Percentiles rank a stretch among this genome's conserved stretches.
Evolutionary conservation across 2,888 invertebrate species (phyloP).

Genomic region (Polyploca ridens): DNA sequence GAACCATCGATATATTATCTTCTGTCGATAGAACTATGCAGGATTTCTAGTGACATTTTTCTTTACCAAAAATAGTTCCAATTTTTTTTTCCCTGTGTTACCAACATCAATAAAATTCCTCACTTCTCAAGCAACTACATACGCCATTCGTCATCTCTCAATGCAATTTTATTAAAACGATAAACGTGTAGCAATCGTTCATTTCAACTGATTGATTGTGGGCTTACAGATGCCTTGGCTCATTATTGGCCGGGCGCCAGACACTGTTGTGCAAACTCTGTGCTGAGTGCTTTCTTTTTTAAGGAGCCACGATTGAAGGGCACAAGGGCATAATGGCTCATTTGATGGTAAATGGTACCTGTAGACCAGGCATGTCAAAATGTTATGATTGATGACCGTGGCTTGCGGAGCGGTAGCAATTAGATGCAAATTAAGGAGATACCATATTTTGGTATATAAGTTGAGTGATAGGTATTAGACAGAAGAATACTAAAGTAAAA

Average conservation of each 20-base stretch:
- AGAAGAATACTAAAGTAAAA: too few species aligned
- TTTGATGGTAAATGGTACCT: not conserved
- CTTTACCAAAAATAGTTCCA: not conserved
- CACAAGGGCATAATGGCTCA: slow-evolving; percentile 1
- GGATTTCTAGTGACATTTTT: not conserved
- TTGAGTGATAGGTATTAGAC: too few species aligned
- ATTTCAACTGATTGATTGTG: slow-evolving; percentile 30
- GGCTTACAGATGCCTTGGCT: slow-evolving; percentile 10
- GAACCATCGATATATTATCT: too few species aligned
- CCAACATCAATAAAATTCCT: not conserved
- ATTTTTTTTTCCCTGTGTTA: not conserved
- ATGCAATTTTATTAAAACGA: slow-evolving; percentile 31
- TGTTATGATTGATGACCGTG: not conserved
- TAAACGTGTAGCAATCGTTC: slow-evolving; percentile 22
- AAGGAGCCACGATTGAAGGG: not conserved
- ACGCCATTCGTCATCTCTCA: slow-evolving; percentile 23
- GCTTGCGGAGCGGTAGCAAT: not conserved
- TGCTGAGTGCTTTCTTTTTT: slow-evolving; percentile 6
- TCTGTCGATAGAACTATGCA: not conserved
- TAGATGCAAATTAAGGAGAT: not conserved
- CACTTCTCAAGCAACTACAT: not conserved
- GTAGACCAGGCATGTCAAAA: slow-evolving; percentile 1
- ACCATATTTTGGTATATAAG: not conserved
- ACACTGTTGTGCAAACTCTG: slow-evolving; percentile 14
- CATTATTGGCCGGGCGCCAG: slow-evolving; percentile 21